Base-by-base conservation (phyloP, 1,140 invertebrate genomes). In the Drosophila repleta region DNA sequence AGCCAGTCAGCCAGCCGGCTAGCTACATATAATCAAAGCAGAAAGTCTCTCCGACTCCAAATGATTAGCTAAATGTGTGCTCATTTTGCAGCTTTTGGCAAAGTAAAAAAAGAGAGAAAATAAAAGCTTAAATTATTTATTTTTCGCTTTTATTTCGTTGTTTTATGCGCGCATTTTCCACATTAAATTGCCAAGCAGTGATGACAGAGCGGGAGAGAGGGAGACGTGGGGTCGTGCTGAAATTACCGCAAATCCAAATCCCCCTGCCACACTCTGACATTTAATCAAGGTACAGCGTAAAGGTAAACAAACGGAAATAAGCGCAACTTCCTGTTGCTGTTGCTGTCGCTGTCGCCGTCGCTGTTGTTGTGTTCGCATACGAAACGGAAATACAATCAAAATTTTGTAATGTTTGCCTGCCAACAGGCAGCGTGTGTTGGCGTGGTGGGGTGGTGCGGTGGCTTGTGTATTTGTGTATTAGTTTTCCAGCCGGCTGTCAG, bases 231-330 rank as follows among this genome's bases (percentile, higher is more conserved):
- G 39, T n/a, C 7, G 24, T 10, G 49, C 26, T 13, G 17, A 43
- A 64, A 48, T 49, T 62, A 64, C 60, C 51, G 52, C 41, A 64
- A 65, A 70, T 65, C 52, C 60, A 24, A 43, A 35, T 20, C 21
- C 53, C 64, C 57, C 37, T 11, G 51, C 62, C 46, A 61, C 15
- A n/a, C 43, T 41, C 73, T 85, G 82, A 85, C 82, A 88, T 88
- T 87, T 87, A 87, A 87, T 87, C 83, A 87, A 87, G 75, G 83
- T 69, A 71, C 75, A 87, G 79, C 79, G 79, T 74, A 82, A 82
- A 82, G 83, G 83, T 88, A 87, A 87, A 87, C 83, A 87, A 87
- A 88, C 83, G 83, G 83, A 87, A 87, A 87, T 87, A 83, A 87
- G 83, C 83, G 83, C 87, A 83, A 87, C 83, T 87, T 87, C 82